Base-by-base conservation (phyloP, 2,113 vertebrate genomes). In the Chroicocephalus ridibundus region DNA sequence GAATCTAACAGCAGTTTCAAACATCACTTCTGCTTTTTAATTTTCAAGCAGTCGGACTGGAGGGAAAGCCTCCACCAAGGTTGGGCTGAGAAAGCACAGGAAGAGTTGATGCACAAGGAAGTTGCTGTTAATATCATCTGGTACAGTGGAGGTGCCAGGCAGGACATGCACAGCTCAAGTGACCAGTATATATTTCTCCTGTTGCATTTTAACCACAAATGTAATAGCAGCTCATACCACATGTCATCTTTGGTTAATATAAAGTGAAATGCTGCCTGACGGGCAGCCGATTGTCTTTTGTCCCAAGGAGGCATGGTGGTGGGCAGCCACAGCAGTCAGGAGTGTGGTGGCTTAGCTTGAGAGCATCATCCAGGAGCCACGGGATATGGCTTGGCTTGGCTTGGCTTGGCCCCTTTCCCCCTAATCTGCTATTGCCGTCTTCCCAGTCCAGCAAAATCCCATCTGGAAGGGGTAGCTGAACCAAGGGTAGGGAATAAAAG, bases 331-430 rank as follows among this genome's bases (percentile, higher is more conserved):
- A 2, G n/a, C 38, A 60, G 34, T 15, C 75, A 75, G 55, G 8
- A 62, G 27, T 0, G 1, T 4, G 13, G n/a, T 69, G 26, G 4
- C 5, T 6, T 47, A 34, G 55, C 25, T 75, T 62, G 60, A 54
- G 42, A 52, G 18, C 57, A 26, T 54, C 0, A 0, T 47, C 71
- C 25, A 12, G n/a, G 27, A 79, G n/a, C 55, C 52, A 6, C 0
- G 0, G 17, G 29, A 17, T 38, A 2, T 24, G 40, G 15, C 24
- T 2, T 24, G 40, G 15, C 24, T 58, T 51, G 26, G 27, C 54
- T 21, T 24, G 40, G 11, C 24, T 62, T 51, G 31, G 32, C 49
- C 24, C 18, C 26, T 47, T 78, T 70, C 15, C 24, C 19, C 32
- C 29, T 46, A 11, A 0, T 52, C 36, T 71, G 18, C 25, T 31